Percentiles rank a stretch among this genome's conserved stretches.
Evolutionary conservation across 2,888 invertebrate species (phyloP).

Genomic region (Chrysotoxum bicinctum): DNA sequence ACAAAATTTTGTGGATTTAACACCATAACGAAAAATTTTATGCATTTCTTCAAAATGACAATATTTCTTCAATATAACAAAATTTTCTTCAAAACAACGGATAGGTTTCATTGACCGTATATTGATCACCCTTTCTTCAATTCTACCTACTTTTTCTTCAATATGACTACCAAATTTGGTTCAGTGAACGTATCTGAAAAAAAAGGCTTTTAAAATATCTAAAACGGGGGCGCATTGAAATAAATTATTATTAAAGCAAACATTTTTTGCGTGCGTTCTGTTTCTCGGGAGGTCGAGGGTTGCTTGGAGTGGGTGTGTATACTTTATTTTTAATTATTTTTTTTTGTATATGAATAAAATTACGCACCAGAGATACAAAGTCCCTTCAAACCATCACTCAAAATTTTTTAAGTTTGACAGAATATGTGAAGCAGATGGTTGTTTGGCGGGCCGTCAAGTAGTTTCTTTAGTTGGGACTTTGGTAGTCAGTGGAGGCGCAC

Average conservation of each 20-base stretch:
- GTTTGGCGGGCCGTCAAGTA: conserved; percentile 46
- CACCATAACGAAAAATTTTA: too few relatives aligned
- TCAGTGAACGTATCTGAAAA: conserved; percentile 36
- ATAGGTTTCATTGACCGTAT: too few relatives aligned
- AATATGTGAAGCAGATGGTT: conserved; percentile 63
- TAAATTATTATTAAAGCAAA: conserved; percentile 14
- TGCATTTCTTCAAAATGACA: too few relatives aligned
- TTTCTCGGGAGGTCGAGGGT: conserved; percentile 43
- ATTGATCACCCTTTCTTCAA: too few relatives aligned
- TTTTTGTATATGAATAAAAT: conserved; percentile 30
- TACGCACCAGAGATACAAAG: conserved; percentile 31
- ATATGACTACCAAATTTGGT: too few relatives aligned
- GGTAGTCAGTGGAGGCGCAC: not conserved
- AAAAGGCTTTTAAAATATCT: conserved; percentile 43
- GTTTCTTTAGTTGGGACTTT: too few relatives aligned
- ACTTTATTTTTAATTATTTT: conserved; percentile 10
- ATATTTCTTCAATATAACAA: too few relatives aligned
- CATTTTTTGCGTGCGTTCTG: conserved; percentile 12
- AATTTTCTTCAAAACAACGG: too few relatives aligned
- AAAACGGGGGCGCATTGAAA: conserved; percentile 37
- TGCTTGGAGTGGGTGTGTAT: conserved; percentile 47
- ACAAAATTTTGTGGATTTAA: too few relatives aligned
- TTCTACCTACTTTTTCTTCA: too few relatives aligned
- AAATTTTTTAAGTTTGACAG: conserved; percentile 21
- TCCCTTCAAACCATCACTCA: conserved; percentile 61